Conservation (phyloP, 2,888 invertebrate species). For the Lepidocyrtoides sp. region DNA sequence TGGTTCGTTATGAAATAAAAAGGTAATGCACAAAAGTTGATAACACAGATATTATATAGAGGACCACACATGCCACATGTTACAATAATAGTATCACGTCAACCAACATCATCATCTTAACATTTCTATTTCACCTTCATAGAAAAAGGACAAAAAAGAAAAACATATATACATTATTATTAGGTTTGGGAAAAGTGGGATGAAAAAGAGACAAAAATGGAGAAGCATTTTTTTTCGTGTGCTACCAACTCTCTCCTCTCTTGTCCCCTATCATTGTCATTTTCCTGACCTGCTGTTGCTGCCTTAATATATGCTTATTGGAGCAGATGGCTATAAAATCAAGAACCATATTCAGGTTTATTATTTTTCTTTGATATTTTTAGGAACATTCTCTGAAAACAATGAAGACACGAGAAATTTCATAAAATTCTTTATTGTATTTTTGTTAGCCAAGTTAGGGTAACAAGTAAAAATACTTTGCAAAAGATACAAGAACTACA, state of each 20-base stretch:
- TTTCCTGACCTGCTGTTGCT: background rate
- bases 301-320: background rate
- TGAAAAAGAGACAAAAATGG: background rate
- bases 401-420: background rate
- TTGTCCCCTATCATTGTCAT: slow-evolving; percentile 18
- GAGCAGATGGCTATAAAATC: no score
- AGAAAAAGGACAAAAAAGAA: background rate
- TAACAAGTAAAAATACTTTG: no score
- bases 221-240: background rate
- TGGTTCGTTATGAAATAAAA: slow-evolving; percentile 3
- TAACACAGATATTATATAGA: background rate
- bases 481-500: no score
- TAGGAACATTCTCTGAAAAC: no score
- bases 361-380: no score
- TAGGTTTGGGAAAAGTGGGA: background rate
- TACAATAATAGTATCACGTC: slow-evolving; percentile 28
- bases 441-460: no score
- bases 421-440: slow-evolving; percentile 39
- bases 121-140: slow-evolving; percentile 4
- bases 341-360: no score
- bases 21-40: background rate
- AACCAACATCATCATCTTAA: slow-evolving; percentile 30
- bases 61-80: background rate
- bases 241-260: background rate
- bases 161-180: background rate